phyloP scores from a whole-genome alignment of 2,888 invertebrate species.

The Shargacucullia verbasci region DNA sequence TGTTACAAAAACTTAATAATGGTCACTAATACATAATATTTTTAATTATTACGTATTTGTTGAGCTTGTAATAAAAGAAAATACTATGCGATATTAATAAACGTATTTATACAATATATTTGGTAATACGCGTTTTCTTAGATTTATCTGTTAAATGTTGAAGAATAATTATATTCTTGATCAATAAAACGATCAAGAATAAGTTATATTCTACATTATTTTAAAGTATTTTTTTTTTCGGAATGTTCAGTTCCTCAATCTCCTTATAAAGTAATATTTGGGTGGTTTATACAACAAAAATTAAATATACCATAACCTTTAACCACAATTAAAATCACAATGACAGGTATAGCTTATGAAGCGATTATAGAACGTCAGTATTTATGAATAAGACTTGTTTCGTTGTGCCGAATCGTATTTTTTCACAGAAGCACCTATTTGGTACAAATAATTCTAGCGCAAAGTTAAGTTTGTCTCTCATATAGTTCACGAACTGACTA shows the following conservation, averaged over 20 bases:
- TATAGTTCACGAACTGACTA: constrained; percentile 28
- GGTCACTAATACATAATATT: too few relatives aligned
- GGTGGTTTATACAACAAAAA: background rate
- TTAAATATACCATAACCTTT: too few relatives aligned
- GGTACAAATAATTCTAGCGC: constrained; percentile 27
- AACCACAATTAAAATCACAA: constrained; percentile 14
- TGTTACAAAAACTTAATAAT: too few relatives aligned
- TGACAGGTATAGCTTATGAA: too few relatives aligned
- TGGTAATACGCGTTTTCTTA: constrained; percentile 20
- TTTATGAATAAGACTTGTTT: constrained; percentile 9
- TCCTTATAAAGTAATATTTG: constrained; percentile 3
- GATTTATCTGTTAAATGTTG: background rate
- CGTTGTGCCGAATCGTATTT: constrained; percentile 1
- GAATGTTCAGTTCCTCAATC: too few relatives aligned
- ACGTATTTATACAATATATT: too few relatives aligned
- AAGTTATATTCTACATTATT: too few relatives aligned
- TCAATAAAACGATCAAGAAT: too few relatives aligned
- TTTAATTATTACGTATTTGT: constrained; percentile 1
- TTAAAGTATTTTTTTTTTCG: background rate
- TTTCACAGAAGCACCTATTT: constrained; percentile 2
- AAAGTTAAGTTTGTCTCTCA: background rate
- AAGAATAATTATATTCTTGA: background rate
- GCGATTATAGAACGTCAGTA: too few relatives aligned
- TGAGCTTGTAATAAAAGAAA: too few relatives aligned
- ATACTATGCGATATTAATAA: too few relatives aligned